Conservation (phyloP, 2,888 invertebrate species). For the Philereme vetulata region DNA sequence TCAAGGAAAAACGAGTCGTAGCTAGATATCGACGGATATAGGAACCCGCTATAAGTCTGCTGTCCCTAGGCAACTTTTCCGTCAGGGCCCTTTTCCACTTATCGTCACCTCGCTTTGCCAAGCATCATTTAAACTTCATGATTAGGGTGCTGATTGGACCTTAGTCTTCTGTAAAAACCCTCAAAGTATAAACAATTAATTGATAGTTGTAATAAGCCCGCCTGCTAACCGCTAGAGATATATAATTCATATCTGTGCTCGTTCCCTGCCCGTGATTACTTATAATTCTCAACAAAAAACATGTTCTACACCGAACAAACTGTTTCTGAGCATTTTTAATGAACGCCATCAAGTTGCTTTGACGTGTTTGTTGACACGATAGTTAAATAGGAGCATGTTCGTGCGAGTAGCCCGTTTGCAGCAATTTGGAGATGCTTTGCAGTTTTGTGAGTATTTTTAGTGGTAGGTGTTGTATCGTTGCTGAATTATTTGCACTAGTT, state of each 20-base stretch:
- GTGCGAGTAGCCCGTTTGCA: constrained; percentile 22
- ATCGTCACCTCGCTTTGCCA: too few relatives aligned
- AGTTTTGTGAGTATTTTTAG: constrained; percentile 15
- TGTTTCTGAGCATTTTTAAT: constrained; percentile 63
- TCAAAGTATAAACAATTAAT: background rate
- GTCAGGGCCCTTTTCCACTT: too few relatives aligned
- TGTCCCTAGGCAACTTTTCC: too few relatives aligned
- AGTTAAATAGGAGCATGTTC: constrained; percentile 40
- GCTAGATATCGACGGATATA: too few relatives aligned
- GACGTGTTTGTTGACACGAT: constrained; percentile 59
- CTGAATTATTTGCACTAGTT: too few relatives aligned
- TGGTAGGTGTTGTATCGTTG: background rate
- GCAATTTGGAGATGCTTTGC: constrained; percentile 19
- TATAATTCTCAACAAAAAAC: constrained; percentile 71
- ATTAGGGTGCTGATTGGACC: too few relatives aligned
- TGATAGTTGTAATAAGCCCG: background rate
- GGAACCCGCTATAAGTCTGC: too few relatives aligned
- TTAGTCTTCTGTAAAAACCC: too few relatives aligned
- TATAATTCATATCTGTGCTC: constrained; percentile 57
- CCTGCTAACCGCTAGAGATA: constrained; percentile 5
- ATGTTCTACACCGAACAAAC: constrained; percentile 66
- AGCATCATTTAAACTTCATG: too few relatives aligned
- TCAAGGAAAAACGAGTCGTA: too few relatives aligned
- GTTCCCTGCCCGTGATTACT: constrained; percentile 65
- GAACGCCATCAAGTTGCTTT: constrained; percentile 60